Evolutionary conservation across 2,113 vertebrate species (phyloP), one percentile per base, ranked within the genome.

Genomic region (Misgurnus mizolepis): DNA sequence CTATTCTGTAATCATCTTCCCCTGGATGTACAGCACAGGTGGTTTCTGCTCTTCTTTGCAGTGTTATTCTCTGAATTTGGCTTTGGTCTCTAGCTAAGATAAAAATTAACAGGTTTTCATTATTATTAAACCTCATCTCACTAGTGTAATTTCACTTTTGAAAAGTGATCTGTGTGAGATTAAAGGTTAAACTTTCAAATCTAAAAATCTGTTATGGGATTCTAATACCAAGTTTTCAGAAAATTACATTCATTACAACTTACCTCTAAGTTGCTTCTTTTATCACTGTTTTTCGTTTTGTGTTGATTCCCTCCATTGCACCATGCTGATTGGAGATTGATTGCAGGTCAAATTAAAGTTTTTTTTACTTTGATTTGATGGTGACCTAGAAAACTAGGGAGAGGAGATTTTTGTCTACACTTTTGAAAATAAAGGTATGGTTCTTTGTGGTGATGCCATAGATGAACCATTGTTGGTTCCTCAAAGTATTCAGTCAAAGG

Each of bases 241-340:
- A 91, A 87, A 89, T 89, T 85, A 87, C 78, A 87, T 89, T 89
- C 87, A n/a, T 62, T 39, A n/a, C 4, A 47, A 49, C 84, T 88
- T 83, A 86, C 87, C 69, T 83, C 81, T 87, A 85, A 87, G 86
- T 18, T 67, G 18, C 58, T 22, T 22, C 4, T 56, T 47, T 43
- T 50, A 15, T 6, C 7, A 6, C 17, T 45, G 4, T 22, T 70
- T 2, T 27, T 71, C 6, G 8, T 27, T 34, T 12, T 86, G 72
- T 86, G 82, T 85, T 91, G 89, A 89, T 91, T 90, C 89, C 86
- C 82, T 86, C 53, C 81, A 86, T 80, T 18, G 82, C 9, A 58
- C 72, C 82, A 84, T 80, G 15, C 53, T 90, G 90, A 91, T 91
- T 91, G 86, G 88, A 87, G 87, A 92, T 91, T 91, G 90, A 91